Evolutionary conservation across 1,140 invertebrate genomes (phyloP).

Genomic region (Drosophila ercepeae): DNA sequence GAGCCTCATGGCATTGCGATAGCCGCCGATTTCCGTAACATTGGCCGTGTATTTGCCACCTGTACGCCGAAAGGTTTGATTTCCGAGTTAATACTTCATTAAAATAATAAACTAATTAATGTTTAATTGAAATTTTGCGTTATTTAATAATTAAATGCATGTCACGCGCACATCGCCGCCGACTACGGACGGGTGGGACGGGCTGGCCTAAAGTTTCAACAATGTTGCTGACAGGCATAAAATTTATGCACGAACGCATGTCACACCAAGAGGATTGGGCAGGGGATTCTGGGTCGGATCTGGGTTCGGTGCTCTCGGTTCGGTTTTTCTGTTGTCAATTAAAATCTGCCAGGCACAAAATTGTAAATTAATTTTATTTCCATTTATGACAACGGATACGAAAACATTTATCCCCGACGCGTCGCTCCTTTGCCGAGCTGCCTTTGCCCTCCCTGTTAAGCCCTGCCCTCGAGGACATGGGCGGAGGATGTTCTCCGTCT

Average conservation of each 20-base stretch:
- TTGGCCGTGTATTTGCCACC: slow-evolving; percentile 90
- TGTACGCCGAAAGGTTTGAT: slow-evolving; percentile 71
- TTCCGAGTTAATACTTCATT: slow-evolving; percentile 59
- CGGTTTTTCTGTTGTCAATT: slow-evolving; percentile 65
- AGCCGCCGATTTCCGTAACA: slow-evolving; percentile 87
- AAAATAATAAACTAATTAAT: slow-evolving; percentile 72
- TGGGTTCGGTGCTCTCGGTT: slow-evolving; percentile 3
- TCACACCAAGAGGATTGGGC: slow-evolving; percentile 10
- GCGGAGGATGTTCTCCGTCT: slow-evolving; percentile 28
- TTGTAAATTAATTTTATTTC: slow-evolving; percentile 70
- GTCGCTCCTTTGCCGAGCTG: too few species aligned
- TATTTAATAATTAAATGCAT: slow-evolving; percentile 77
- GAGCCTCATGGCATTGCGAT: slow-evolving; percentile 91
- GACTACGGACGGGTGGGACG: slow-evolving; percentile 1
- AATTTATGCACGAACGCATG: slow-evolving; percentile 66
- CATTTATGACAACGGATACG: slow-evolving; percentile 42
- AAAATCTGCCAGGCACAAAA: slow-evolving; percentile 51
- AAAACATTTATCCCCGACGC: slow-evolving; percentile 8
- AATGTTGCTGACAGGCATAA: slow-evolving; percentile 63
- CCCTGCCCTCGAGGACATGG: slow-evolving; percentile 4
- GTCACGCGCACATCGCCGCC: slow-evolving; percentile 47
- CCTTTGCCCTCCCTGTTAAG: slow-evolving; percentile 20
- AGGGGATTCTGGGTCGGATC: neutral
- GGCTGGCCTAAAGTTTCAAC: slow-evolving; percentile 31
- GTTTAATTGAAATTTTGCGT: slow-evolving; percentile 70